These are phyloP conservation scores for Manis crassicaudata DNA, from an alignment of 2,797 vertebrate species.

Conservation along the genomic window DNA sequence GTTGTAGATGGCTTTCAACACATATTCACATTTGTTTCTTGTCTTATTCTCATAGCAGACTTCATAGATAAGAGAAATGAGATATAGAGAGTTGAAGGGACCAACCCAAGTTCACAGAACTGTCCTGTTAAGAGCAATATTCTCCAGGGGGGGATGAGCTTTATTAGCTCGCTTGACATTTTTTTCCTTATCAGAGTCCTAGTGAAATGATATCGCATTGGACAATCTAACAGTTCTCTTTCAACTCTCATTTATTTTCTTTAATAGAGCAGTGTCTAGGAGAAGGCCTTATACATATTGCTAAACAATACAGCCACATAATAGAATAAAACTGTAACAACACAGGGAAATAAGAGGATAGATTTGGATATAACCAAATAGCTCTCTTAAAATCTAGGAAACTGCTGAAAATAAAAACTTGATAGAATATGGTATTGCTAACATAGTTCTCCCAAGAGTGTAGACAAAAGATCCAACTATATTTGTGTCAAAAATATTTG, in stretches of 20 bases:
- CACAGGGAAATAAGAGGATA: neutral
- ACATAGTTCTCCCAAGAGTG: neutral
- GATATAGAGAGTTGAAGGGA: neutral
- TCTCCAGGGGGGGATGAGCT: neutral
- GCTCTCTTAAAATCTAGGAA: neutral
- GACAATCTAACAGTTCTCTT: neutral
- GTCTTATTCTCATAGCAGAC: neutral
- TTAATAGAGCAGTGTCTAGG: neutral
- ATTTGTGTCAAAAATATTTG: neutral
- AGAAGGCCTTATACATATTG: neutral
- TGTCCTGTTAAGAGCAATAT: neutral
- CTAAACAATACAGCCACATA: neutral
- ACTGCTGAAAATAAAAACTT: conserved; percentile 20
- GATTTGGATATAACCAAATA: neutral
- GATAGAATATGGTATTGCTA: neutral
- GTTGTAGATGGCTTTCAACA: neutral
- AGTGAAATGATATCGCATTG: neutral
- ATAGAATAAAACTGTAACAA: neutral
- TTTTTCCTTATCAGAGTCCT: neutral
- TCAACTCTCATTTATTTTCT: neutral
- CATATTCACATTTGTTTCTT: conserved; percentile 5
- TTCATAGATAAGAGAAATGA: neutral
- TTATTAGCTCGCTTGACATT: neutral
- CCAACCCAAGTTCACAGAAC: neutral
- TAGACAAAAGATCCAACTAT: neutral